phyloP scores from a whole-genome alignment of 2,888 invertebrate species.

The Erebia aethiops region DNA sequence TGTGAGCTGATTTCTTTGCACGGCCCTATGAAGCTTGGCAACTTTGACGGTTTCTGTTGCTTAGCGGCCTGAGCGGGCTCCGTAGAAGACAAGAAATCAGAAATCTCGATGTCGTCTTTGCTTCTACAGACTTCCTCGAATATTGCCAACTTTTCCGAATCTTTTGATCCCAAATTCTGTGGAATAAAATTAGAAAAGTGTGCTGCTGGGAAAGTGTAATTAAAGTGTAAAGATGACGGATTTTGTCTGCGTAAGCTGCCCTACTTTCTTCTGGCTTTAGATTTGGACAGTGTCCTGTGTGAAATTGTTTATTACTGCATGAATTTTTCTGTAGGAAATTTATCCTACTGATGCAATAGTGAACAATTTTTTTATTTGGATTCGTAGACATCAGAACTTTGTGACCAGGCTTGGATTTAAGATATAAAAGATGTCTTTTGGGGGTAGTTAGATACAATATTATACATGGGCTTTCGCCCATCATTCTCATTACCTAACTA shows the following conservation, averaged over 20 bases:
- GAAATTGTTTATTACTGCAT: neutral
- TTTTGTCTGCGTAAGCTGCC: neutral
- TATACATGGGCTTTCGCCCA: no score
- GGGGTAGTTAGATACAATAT: no score
- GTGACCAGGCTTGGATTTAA: no score
- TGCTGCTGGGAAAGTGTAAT: neutral
- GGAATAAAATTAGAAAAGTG: conserved; percentile 35
- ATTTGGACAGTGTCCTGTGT: neutral
- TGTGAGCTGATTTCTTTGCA: conserved; percentile 35
- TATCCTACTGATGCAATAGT: no score
- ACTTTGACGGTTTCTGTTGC: conserved; percentile 11
- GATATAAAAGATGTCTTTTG: no score
- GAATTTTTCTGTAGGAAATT: neutral
- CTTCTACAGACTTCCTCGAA: conserved; percentile 25
- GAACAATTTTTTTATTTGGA: no score
- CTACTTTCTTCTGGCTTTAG: neutral
- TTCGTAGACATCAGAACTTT: no score
- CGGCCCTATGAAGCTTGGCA: conserved; percentile 38
- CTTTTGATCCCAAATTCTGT: conserved; percentile 47
- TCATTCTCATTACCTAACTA: no score
- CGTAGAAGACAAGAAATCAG: neutral
- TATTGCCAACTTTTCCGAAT: conserved; percentile 37
- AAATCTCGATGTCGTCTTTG: conserved; percentile 20
- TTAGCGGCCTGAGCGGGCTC: neutral
- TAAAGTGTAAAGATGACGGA: neutral